Evolutionary conservation across 2,797 vertebrate species (phyloP).

Genomic region (Anniella stebbinsi): DNA sequence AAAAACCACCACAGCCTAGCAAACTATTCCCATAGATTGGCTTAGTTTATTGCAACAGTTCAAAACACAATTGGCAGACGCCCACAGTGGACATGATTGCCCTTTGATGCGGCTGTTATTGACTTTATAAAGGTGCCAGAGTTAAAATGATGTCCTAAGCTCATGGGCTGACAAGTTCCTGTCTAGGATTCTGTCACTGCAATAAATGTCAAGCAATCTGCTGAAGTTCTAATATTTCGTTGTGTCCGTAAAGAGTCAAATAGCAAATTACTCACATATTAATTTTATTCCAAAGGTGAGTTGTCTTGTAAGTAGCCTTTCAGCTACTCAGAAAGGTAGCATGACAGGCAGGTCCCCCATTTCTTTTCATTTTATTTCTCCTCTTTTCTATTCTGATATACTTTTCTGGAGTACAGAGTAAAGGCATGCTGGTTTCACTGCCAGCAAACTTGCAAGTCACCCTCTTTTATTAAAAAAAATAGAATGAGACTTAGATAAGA

Average conservation of each 20-base stretch:
- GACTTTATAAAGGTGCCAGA: slow-evolving; percentile 82
- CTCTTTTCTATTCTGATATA: not conserved
- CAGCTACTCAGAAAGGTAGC: slow-evolving; percentile 1
- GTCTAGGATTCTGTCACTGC: slow-evolving; percentile 72
- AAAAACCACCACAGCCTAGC: slow-evolving; percentile 52
- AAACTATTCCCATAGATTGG: slow-evolving; percentile 78
- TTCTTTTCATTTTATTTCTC: not conserved
- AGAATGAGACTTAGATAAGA: not conserved
- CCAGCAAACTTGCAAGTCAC: not conserved
- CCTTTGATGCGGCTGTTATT: slow-evolving; percentile 82
- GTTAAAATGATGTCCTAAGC: slow-evolving; percentile 82
- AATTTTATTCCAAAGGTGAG: slow-evolving; percentile 42
- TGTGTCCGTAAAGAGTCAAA: slow-evolving; percentile 46
- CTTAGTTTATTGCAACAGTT: slow-evolving; percentile 80
- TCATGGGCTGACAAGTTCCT: slow-evolving; percentile 76
- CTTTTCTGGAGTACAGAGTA: not conserved
- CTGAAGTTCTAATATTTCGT: slow-evolving; percentile 57
- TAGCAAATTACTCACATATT: slow-evolving; percentile 47
- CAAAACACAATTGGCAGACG: slow-evolving; percentile 82
- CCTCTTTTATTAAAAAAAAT: not conserved
- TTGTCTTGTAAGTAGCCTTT: slow-evolving; percentile 17
- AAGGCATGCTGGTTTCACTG: not conserved
- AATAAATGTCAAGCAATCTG: slow-evolving; percentile 76
- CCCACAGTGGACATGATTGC: slow-evolving; percentile 80
- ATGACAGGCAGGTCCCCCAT: not conserved